phyloP scores from a whole-genome alignment of 2,888 invertebrate species.

The Caenorhabditis doughertyi region DNA sequence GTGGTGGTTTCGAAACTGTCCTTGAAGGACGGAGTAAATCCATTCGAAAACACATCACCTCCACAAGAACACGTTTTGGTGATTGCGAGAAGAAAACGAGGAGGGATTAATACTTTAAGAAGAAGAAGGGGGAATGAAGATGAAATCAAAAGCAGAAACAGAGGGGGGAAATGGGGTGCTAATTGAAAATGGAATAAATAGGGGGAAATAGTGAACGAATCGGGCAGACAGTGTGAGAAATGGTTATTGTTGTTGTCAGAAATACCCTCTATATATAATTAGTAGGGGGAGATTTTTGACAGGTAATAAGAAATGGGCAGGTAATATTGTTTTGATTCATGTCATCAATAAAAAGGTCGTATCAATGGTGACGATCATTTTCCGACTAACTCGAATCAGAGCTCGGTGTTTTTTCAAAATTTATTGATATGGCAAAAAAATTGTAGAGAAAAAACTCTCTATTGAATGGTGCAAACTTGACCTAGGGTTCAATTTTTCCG shows the following conservation, averaged over 20 bases:
- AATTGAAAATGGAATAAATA: conserved; percentile 9
- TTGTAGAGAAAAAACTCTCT: too few species aligned
- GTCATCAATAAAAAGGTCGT: too few species aligned
- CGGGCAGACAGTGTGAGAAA: conserved; percentile 19
- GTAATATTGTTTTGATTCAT: too few species aligned
- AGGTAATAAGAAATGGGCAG: conserved; percentile 36
- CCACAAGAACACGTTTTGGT: conserved; percentile 17
- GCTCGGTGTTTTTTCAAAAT: too few species aligned
- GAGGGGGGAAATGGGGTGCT: conserved; percentile 14
- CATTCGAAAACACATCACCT: neutral
- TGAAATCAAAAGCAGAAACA: conserved; percentile 9
- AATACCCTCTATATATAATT: too few species aligned
- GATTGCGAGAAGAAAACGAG: neutral
- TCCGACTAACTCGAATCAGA: too few species aligned
- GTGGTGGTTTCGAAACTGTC: neutral
- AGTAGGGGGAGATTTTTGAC: neutral
- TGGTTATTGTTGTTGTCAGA: conserved; percentile 6
- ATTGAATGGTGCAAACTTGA: too few species aligned
- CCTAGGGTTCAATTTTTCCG: too few species aligned
- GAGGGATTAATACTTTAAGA: neutral
- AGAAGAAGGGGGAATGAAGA: conserved; percentile 1
- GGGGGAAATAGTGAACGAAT: neutral
- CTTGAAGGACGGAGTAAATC: conserved; percentile 22
- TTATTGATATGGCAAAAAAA: too few species aligned
- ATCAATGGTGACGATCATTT: too few species aligned